These are phyloP conservation scores for Eupithecia tripunctaria DNA, from an alignment of 2,888 invertebrate genomes.

Conservation along the genomic window DNA sequence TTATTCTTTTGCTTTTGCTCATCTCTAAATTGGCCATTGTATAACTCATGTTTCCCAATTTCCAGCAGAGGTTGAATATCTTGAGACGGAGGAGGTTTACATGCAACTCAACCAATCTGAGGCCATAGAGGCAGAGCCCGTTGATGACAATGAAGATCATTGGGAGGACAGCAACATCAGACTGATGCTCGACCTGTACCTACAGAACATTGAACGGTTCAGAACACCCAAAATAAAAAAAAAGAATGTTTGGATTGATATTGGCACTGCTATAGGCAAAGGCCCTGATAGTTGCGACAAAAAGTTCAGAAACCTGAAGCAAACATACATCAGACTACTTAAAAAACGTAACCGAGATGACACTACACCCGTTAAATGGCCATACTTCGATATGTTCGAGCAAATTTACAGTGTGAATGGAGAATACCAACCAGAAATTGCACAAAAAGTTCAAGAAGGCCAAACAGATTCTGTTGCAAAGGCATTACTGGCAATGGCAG, in stretches of 20 bases:
- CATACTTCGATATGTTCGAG: constrained; percentile 76
- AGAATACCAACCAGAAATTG: constrained; percentile 73
- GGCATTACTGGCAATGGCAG: constrained; percentile 65
- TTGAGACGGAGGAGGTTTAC: constrained; percentile 65
- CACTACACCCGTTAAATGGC: constrained; percentile 71
- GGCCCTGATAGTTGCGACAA: constrained; percentile 76
- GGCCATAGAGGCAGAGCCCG: constrained; percentile 60
- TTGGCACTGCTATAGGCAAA: constrained; percentile 68
- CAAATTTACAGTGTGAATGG: constrained; percentile 73
- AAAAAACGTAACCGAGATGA: constrained; percentile 70
- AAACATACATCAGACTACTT: constrained; percentile 73
- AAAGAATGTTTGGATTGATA: constrained; percentile 76
- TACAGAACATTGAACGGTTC: constrained; percentile 73
- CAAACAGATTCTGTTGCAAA: constrained; percentile 69
- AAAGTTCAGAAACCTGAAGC: constrained; percentile 78
- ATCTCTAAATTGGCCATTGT: not conserved
- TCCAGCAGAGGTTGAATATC: constrained; percentile 67
- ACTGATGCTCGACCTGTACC: constrained; percentile 66
- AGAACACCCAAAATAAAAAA: constrained; percentile 77
- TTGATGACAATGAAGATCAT: constrained; percentile 72
- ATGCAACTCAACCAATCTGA: constrained; percentile 66
- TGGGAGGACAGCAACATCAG: constrained; percentile 71
- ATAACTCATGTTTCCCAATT: constrained; percentile 30
- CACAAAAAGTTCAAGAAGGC: constrained; percentile 69
- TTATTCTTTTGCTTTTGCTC: not conserved